Conservation (phyloP, 2,113 vertebrate species). For the Vulpes vulpes region DNA sequence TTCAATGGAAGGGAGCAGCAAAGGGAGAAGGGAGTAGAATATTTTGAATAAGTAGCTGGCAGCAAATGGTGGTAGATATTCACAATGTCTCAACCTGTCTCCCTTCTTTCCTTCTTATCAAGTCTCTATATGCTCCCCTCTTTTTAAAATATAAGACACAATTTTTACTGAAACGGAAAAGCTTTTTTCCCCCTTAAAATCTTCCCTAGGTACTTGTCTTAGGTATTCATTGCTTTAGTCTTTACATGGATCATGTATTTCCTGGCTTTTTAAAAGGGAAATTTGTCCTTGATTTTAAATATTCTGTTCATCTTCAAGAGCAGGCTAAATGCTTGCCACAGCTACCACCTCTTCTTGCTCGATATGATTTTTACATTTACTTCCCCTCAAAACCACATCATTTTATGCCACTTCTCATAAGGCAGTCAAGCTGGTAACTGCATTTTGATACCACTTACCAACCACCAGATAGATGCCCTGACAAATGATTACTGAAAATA, state of each 20-base stretch:
- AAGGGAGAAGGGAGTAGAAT: neutral
- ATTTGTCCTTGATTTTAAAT: conserved; percentile 66
- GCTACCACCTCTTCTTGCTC: neutral
- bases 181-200: neutral
- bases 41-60: neutral
- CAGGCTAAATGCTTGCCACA: neutral
- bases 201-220: neutral
- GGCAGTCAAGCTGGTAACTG: neutral
- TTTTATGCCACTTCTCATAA: conserved; percentile 48
- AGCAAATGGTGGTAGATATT: neutral
- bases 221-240: conserved; percentile 10
- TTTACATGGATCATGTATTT: neutral
- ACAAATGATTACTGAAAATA: conserved; percentile 39
- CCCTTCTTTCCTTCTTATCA: neutral
- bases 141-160: neutral
- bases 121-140: neutral
- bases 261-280: conserved; percentile 26
- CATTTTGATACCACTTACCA: conserved; percentile 32
- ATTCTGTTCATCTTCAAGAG: conserved; percentile 41
- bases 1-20: neutral
- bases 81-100: neutral
- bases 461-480: conserved; percentile 32
- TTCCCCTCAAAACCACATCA: neutral
- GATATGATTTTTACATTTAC: conserved; percentile 38
- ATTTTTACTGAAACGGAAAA: neutral